Base-by-base conservation (phyloP, 2,797 vertebrate genomes). In the Agapornis canus region DNA sequence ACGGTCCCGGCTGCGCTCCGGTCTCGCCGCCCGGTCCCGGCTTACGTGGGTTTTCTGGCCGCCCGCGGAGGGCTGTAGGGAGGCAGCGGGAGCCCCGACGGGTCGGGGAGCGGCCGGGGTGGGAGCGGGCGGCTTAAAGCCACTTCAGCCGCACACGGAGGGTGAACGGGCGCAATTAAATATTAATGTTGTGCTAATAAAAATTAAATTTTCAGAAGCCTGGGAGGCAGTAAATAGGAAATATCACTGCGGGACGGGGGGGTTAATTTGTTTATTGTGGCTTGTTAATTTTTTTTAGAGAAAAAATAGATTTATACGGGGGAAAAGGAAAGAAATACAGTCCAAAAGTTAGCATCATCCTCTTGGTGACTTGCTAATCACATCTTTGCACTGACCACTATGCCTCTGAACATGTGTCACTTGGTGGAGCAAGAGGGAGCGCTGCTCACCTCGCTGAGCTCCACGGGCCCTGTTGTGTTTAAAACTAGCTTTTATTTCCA, bases 361-460 rank as follows among this genome's bases (percentile, higher is more conserved):
- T 92, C 61, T 42, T 2, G 0, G 88, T 72, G 81, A 89, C 85
- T 94, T 81, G 82, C 61, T 37, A 14, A 42, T 79, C 20, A 4
- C 86, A 73, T 86, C 88, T 57, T 48, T 65, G 47, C 47, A 1
- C 80, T 96, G 96, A 88, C 95, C 85, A 45, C 84, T 70, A 0
- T 2, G 52, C 37, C 72, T 87, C 69, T 0, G 5, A 90, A 68
- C 82, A 47, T 88, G 75, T 75, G 85, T 94, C 92, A 90, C 94
- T 94, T 88, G 87, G 92, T 93, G 91, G 95, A 96, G 95, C 92
- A 91, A 51, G 82, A 96, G 90, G 72, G 23, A 75, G 70, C 7
- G 16, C 45, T 42, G 10, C 61, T 95, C 69, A 11, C 82, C 76
- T 88, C 12, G 0, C 26, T 10, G 48, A 31, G 79, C 60, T 75